Evolutionary conservation across 53 echinoderm and acorn worm species (phyloP), one percentile per base, ranked within the genome.

Genomic region (Hippasteria phrygiana): DNA sequence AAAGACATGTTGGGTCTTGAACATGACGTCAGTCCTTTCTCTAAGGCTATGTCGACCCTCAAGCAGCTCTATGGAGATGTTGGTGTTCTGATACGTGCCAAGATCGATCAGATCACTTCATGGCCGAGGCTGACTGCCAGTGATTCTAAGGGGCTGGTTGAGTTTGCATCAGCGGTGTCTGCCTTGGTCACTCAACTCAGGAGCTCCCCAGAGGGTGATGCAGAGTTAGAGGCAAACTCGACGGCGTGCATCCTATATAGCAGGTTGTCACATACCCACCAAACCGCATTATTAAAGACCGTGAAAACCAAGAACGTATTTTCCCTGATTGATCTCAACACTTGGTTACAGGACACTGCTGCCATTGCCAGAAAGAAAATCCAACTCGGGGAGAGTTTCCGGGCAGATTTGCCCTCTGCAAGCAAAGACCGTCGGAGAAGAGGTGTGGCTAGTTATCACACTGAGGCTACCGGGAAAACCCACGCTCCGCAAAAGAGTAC

Each of bases 181-280:
- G 32, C 69, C 6, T 33, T 67, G 7, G 33, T 67, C 17, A 67
- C 69, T 16, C 69, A 67, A 34, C 69, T 67, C 5, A 31, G 11
- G 17, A 67, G 69, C 22, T 28, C 69, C 2, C 69, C 69, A 5
- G 69, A 67, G 34, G 69, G 69, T 3, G 9, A 43, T 5, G 43
- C 74, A 5, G 74, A 73, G 43, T 24, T 73, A 1, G 4, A 18
- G 6, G 74, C 77, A 29, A 79, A 79, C 41, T 79, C 80, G 0
- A 79, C 80, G 3, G 80, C 80, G 11, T 79, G 59, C 37, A 38
- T 79, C 8, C 62, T 79, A 22, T 79, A 79, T 27, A 31, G 62
- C 62, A 35, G 80, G 39, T 62, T 79, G 18, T 79, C 80, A n/a
- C 59, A 35, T 20, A 0, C 59, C 17, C 80, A 79, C 34, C 80